Base-by-base conservation (phyloP, 2,113 vertebrate species). In the Eonycteris spelaea region DNA sequence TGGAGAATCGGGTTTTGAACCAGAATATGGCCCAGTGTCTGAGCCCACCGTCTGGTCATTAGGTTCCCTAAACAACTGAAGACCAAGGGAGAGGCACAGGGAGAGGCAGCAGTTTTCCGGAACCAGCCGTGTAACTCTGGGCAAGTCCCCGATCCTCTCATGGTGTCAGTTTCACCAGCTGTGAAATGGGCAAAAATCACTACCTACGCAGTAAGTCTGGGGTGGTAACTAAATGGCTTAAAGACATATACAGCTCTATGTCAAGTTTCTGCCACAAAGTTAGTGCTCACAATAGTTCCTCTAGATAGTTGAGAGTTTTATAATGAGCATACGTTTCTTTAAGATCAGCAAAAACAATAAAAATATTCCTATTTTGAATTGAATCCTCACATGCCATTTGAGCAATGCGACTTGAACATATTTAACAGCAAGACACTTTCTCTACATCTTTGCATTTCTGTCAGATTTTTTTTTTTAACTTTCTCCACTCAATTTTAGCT, bases 31-130 rank as follows among this genome's bases (percentile, higher is more conserved):
- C 33, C 63, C 24, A 21, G 19, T 2, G 5, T 48, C 63, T 73
- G 21, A 63, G 33, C 0, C 2, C n/a, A n/a, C 11, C 0, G 1
- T 5, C 7, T 22, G 89, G 26, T 28, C 68, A 16, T 19, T 35
- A 2, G 22, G 2, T 26, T 63, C 35, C n/a, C 51, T 59, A 40
- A 57, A 67, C 9, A 22, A 38, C 3, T 21, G n/a, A 43, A 24
- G 55, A 30, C 51, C 51, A 51, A 78, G 21, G 43, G 1, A 18
- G 13, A 91, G 43, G 33, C 4, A 45, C 7, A 55, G 45, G 22
- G 30, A 45, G 19, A 15, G n/a, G 33, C 15, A 65, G 24, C 33
- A 43, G 67, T 15, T 55, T 84, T 33, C 65, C 33, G 24, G 86
- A 78, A 43, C 55, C 10, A 77, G 43, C 30, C 48, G 53, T 11